Percentiles rank a stretch among this genome's conserved stretches.
phyloP scores from a whole-genome alignment of 2,113 vertebrate species.

The Aviceda subcristata region DNA sequence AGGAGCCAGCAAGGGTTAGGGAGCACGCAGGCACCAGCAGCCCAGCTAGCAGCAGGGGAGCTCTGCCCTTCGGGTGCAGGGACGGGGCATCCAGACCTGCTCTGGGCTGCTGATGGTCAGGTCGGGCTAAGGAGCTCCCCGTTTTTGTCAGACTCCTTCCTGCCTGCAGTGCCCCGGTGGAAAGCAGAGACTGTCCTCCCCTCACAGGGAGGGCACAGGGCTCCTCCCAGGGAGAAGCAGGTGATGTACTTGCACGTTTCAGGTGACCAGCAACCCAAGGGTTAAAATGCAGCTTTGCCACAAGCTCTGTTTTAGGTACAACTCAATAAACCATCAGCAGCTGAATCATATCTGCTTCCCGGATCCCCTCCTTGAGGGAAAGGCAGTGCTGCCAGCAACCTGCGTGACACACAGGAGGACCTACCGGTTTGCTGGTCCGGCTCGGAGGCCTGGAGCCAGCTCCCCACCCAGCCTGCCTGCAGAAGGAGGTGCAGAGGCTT shows the following conservation, averaged over 20 bases:
- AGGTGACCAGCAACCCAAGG: not conserved
- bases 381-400: not conserved
- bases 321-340: not conserved
- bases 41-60: not conserved
- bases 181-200: not conserved
- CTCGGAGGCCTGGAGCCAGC: not conserved
- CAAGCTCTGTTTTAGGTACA: not conserved
- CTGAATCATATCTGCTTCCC: not conserved
- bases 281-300: constrained; percentile 1
- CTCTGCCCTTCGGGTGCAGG: not conserved
- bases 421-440: not conserved
- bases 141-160: not conserved
- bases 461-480: not conserved
- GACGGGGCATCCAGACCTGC: not conserved
- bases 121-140: not conserved
- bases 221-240: not conserved
- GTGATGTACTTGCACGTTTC: not conserved
- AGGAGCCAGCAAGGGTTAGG: not conserved
- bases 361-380: not conserved
- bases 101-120: not conserved
- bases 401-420: not conserved
- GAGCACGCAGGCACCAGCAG: not conserved
- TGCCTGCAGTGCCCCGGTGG: not conserved
- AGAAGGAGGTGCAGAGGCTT: not conserved
- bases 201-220: not conserved